A percentile compares a stretch with the other conserved stretches of the same genome.
Evolutionary conservation across 2,113 vertebrate species (phyloP).

Genomic region (Lonchura striata): DNA sequence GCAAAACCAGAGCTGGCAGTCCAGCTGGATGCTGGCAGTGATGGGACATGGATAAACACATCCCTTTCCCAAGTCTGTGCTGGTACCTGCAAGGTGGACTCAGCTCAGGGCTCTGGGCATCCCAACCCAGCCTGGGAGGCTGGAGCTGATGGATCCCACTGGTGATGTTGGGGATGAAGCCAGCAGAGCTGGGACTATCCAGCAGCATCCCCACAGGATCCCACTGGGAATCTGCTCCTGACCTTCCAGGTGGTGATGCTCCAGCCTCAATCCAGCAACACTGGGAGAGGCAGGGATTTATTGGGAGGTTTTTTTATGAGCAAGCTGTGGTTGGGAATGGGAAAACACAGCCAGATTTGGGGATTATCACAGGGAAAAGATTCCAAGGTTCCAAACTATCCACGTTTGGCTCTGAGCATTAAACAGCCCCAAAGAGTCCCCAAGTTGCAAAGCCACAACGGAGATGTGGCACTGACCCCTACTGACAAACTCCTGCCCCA

Average conservation of each 20-base stretch:
- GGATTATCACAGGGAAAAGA: not conserved
- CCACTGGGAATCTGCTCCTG: fast-evolving
- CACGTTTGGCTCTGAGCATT: not conserved
- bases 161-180: not conserved
- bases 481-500: conserved; percentile 14
- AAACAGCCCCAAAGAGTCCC: not conserved
- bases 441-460: not conserved
- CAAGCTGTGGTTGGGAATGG: not conserved
- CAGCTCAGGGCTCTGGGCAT: not conserved
- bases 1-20: not conserved
- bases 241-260: no score
- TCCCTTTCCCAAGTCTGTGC: not conserved
- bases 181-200: not conserved
- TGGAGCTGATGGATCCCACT: not conserved
- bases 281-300: not conserved
- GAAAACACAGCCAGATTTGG: not conserved
- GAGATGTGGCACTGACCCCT: conserved; percentile 63
- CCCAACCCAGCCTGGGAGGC: not conserved
- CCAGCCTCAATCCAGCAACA: not conserved
- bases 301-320: not conserved
- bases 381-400: not conserved
- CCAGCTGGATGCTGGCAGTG: not conserved
- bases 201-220: not conserved
- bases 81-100: not conserved
- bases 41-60: fast-evolving